Conservation (phyloP, 2,113 vertebrate genomes). For the Rhabdomys dilectus region DNA sequence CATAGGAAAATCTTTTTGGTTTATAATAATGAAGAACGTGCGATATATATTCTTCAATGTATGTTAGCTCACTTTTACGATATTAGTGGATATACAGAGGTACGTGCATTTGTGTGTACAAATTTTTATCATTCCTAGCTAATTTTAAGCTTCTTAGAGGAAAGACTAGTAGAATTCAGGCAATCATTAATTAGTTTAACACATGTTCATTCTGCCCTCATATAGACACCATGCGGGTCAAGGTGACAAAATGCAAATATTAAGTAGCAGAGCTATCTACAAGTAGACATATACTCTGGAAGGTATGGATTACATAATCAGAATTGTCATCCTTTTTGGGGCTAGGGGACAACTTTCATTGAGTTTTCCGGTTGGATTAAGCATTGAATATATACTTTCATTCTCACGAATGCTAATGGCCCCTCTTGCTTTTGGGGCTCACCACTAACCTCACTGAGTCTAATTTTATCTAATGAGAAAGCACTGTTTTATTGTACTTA, state of each 20-base stretch:
- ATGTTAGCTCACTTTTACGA: background rate
- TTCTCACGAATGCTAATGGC: background rate
- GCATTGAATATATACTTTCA: background rate
- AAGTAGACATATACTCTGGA: background rate
- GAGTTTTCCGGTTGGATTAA: background rate
- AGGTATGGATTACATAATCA: background rate
- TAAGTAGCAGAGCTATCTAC: background rate
- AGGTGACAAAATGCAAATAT: background rate
- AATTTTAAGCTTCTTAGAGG: slow-evolving; percentile 17
- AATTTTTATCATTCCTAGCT: background rate
- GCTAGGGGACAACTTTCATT: background rate
- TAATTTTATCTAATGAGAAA: background rate
- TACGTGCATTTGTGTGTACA: background rate
- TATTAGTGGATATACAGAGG: background rate
- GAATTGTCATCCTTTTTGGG: background rate
- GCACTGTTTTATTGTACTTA: background rate
- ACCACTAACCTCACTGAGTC: background rate
- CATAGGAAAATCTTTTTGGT: background rate
- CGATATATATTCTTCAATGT: background rate
- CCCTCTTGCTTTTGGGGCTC: background rate
- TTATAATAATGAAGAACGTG: background rate
- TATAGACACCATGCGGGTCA: background rate
- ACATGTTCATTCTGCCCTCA: background rate
- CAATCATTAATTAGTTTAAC: background rate
- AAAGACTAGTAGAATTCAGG: background rate